These are phyloP conservation scores for Orthonychiurus folsomi DNA, from an alignment of 2,888 invertebrate species.

Conservation along the genomic window DNA sequence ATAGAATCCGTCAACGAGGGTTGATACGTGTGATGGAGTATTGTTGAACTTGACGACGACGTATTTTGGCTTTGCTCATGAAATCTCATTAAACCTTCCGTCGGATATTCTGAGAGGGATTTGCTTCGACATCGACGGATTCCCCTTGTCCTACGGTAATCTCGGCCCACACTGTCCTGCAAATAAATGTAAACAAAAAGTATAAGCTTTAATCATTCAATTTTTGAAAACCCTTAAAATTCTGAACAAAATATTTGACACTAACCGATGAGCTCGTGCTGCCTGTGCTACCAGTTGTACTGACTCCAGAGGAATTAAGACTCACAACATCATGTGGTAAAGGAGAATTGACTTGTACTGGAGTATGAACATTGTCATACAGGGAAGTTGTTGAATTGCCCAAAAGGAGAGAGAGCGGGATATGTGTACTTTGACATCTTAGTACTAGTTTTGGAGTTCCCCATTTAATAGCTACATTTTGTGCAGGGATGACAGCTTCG, in stretches of 20 bases:
- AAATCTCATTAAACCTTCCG: conserved; percentile 1
- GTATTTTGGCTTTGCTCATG: neutral
- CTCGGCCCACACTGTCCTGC: no score
- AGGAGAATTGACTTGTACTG: neutral
- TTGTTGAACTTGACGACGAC: neutral
- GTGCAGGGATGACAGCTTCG: conserved; percentile 18
- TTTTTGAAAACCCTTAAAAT: no score
- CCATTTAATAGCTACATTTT: conserved; percentile 17
- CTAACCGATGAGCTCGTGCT: neutral
- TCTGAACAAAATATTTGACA: no score
- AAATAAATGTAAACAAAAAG: no score
- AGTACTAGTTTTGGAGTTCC: conserved; percentile 17
- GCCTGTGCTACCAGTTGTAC: no score
- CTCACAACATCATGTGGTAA: no score
- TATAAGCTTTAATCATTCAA: no score
- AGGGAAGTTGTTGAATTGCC: conserved; percentile 21
- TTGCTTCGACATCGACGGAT: conserved; percentile 20
- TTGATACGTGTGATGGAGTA: neutral
- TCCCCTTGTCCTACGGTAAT: neutral
- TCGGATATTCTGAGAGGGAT: conserved; percentile 17
- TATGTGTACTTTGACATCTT: conserved; percentile 9
- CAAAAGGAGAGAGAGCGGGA: conserved; percentile 11
- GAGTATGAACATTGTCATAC: conserved; percentile 24
- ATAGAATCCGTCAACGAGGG: conserved; percentile 14
- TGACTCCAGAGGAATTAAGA: neutral